Conservation (phyloP, 2,888 invertebrate species). For the Tillus elongatus region DNA sequence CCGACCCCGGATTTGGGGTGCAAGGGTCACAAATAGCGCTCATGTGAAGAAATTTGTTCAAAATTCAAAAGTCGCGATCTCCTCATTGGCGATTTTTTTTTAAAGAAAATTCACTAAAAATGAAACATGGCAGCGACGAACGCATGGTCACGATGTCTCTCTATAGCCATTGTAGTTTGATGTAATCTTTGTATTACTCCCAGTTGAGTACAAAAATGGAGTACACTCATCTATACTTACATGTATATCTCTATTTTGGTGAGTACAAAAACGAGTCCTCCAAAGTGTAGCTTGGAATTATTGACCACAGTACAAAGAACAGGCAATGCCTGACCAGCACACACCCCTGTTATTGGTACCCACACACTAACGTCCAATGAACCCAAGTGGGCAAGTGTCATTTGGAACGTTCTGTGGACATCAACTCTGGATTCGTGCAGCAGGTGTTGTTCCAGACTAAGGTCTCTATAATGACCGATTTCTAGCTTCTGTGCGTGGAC, state of each 20-base stretch:
- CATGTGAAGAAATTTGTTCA: no score
- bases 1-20: no score
- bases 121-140: no score
- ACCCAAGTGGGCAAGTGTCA: slow-evolving; percentile 22
- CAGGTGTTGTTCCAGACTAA: slow-evolving; percentile 23
- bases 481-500: slow-evolving; percentile 16
- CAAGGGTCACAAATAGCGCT: no score
- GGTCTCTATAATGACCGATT: slow-evolving; percentile 18
- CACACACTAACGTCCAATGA: slow-evolving; percentile 24
- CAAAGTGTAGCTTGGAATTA: slow-evolving; percentile 25
- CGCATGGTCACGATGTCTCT: no score
- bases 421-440: slow-evolving; percentile 21
- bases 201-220: no score
- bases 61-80: no score
- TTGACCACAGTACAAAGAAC: slow-evolving; percentile 26
- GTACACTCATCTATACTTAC: no score
- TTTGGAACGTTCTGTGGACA: slow-evolving; percentile 21
- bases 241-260: slow-evolving; percentile 28
- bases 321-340: slow-evolving; percentile 27
- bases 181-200: no score
- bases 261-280: slow-evolving; percentile 26
- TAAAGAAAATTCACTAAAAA: no score
- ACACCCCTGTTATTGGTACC: slow-evolving; percentile 28
- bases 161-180: no score
- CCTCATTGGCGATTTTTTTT: no score